Base-by-base conservation (phyloP, 1,140 invertebrate genomes). In the Grapholita molesta region DNA sequence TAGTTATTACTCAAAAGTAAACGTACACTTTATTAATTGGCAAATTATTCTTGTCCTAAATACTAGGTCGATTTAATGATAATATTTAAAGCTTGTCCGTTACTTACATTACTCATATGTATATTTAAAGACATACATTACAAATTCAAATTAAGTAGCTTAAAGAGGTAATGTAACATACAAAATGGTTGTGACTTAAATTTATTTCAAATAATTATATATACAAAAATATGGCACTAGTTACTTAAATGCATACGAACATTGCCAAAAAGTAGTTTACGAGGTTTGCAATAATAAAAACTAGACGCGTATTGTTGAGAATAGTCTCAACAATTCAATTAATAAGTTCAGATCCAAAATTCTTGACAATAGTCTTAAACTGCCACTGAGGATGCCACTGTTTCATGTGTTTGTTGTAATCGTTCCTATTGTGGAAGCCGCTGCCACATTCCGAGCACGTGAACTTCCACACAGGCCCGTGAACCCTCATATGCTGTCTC, bases 401-500 rank as follows among this genome's bases (percentile, higher is more conserved):
- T n/a, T 88, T 91, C 66, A 89, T 83, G 32, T 91, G 89, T 61
- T 89, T 84, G 64, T 87, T 89, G 57, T 76, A 91, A 35, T 91
- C 89, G 61, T 87, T 89, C 5, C 84, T 75, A 69, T 85, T 86
- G 33, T 87, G 77, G 75, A 93, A 94, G 0, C 92, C 92, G 66
- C 86, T 93, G 32, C 92, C 88, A 71, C 93, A 94, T 38, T 93
- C 89, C 2, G 91, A 79, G 75, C 93, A 94, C 23, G 83, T 85
- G 35, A 92, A 93, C 74, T 92, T 93, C 88, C 92, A 93, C 0
- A 92, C 79, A 3, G 92, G 89, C 3, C 90, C 92, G 68, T 95
- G 95, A 4, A 95, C 95, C 65, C 95, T 93, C 76, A 95, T 93
- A 75, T 96, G 95, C 61, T 95, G 93, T 32, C 95, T 92, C 89